Evolutionary conservation across 2,113 vertebrate species (phyloP).

Genomic region (Eclectus roratus): DNA sequence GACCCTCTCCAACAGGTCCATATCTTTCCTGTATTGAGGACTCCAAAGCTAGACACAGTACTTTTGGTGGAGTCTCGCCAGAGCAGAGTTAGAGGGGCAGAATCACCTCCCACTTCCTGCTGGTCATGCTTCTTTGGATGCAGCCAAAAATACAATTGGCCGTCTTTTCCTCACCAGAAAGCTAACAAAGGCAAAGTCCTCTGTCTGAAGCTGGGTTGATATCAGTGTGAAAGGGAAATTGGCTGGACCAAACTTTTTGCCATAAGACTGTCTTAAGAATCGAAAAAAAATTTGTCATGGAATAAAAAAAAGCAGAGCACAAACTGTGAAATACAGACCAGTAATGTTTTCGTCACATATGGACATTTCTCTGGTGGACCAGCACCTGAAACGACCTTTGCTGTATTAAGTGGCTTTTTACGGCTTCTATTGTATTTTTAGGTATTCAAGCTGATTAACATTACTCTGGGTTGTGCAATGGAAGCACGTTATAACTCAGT

Average conservation of each 20-base stretch:
- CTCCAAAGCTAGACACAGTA: neutral
- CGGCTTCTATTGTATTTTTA: slow-evolving; percentile 17
- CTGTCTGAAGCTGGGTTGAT: neutral
- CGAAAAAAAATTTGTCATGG: neutral
- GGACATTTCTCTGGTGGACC: neutral
- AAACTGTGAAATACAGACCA: neutral
- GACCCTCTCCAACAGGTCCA: neutral
- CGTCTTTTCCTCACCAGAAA: neutral
- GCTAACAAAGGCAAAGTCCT: neutral
- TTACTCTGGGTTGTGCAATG: slow-evolving; percentile 41
- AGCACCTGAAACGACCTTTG: slow-evolving; percentile 30
- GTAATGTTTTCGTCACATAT: neutral
- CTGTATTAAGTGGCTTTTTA: slow-evolving; percentile 19
- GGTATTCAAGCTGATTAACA: slow-evolving; percentile 55
- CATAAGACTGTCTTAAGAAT: neutral
- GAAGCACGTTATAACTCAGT: neutral
- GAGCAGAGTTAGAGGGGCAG: neutral
- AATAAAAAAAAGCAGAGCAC: neutral
- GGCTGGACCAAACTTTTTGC: neutral
- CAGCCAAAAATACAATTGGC: neutral
- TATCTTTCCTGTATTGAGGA: neutral
- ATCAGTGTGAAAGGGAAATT: neutral
- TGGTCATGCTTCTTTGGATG: neutral
- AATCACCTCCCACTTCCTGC: neutral
- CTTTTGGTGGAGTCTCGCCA: neutral